phyloP scores from a whole-genome alignment of 2,797 vertebrate species.

The Rhincodon typus region DNA sequence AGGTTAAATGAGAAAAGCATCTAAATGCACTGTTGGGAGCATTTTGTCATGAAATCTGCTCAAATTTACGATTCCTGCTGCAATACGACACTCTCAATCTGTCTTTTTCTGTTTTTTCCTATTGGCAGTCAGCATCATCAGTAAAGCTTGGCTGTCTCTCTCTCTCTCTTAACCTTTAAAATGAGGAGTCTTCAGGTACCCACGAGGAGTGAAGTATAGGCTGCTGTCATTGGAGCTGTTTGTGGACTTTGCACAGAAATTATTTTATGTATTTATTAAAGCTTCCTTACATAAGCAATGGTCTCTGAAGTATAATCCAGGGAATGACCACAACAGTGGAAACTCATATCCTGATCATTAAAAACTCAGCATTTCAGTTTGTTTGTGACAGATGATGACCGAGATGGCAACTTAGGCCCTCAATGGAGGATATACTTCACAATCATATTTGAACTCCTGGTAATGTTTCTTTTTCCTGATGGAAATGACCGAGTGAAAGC shows the following conservation, averaged over 20 bases:
- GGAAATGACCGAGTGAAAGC: neutral
- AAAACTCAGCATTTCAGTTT: neutral
- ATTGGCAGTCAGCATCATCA: neutral
- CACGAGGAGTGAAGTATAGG: neutral
- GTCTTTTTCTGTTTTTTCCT: conserved; percentile 12
- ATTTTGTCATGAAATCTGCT: neutral
- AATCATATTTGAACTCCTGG: conserved; percentile 4
- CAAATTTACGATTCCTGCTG: neutral
- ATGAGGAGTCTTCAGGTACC: neutral
- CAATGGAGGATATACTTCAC: neutral
- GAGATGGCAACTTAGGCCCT: neutral
- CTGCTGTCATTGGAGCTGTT: neutral
- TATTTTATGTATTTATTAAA: neutral
- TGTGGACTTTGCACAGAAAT: neutral
- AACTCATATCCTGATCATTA: neutral
- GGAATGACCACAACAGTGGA: neutral
- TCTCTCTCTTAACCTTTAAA: neutral
- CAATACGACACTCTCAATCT: neutral
- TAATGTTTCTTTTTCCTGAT: neutral
- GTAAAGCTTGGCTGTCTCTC: neutral
- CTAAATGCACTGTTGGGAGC: neutral
- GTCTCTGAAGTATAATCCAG: neutral
- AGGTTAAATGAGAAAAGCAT: conserved; percentile 1
- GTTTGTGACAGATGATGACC: neutral
- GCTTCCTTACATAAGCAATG: neutral